Conservation (phyloP, 2,888 invertebrate genomes). For the Drosophila lacicola region DNA sequence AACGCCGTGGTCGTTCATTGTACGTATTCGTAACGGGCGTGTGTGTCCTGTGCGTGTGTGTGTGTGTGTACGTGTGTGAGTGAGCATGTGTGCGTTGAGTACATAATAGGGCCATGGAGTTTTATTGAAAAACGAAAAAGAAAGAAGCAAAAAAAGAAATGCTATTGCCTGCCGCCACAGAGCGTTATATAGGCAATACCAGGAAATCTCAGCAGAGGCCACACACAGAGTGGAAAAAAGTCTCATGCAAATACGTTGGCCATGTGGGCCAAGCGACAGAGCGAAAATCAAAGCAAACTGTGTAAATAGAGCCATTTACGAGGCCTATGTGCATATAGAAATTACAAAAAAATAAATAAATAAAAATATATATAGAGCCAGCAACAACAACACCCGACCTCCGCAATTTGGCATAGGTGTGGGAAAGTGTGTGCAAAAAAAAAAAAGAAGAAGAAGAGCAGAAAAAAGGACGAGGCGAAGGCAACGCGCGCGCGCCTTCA, state of each 20-base stretch:
- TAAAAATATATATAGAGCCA: conserved; percentile 37
- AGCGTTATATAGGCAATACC: conserved; percentile 25
- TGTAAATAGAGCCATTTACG: conserved; percentile 47
- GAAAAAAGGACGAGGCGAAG: conserved; percentile 47
- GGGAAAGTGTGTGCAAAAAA: conserved; percentile 50
- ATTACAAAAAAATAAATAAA: conserved; percentile 7
- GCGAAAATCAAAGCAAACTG: conserved; percentile 48
- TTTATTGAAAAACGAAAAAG: conserved; percentile 71
- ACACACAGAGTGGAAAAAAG: conserved; percentile 43
- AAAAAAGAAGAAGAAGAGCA: conserved; percentile 28
- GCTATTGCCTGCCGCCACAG: conserved; percentile 19
- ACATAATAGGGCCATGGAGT: conserved; percentile 80
- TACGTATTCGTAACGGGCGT: conserved; percentile 63
- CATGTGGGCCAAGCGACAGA: conserved; percentile 58
- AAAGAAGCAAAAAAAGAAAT: conserved; percentile 8
- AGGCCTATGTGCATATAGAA: conserved; percentile 10
- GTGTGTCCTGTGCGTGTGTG: conserved; percentile 56
- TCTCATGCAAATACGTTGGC: conserved; percentile 52
- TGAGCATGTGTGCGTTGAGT: conserved; percentile 72
- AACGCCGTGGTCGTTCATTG: conserved; percentile 41
- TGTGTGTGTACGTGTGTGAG: conserved; percentile 39
- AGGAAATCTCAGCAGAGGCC: conserved; percentile 42
- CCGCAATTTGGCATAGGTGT: conserved; percentile 48
- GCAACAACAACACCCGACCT: conserved; percentile 50
- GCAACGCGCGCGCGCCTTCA: conserved; percentile 61